Evolutionary conservation across 1,140 invertebrate genomes (phyloP), one percentile per base, ranked within the genome.

Genomic region (Drosophila nigromelanica): DNA sequence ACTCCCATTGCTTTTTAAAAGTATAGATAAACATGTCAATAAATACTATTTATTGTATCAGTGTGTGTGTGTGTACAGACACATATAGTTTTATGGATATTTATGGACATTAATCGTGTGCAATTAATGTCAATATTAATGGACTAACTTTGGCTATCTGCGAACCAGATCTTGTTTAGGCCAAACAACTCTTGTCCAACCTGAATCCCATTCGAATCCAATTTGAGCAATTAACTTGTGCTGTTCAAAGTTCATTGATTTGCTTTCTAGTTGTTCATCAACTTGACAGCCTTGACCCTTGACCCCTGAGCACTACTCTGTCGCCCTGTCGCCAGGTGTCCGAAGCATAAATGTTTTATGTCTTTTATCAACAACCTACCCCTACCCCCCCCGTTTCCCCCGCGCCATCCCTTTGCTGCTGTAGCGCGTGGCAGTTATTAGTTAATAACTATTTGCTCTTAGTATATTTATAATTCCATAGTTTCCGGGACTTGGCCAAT

Each of bases 381-480:
- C 27, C 27, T 24, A 27, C 27, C 27, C 27, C 27, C 5, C 27
- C 0, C 21, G 21, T 24, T 24, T 2, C 21, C 52, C 78, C 77
- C 62, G 0, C 1, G 0, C 24, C 24, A 27, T 48, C 24, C 39
- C 42, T 8, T 30, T 58, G 35, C 67, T 18, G 39, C 37, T 30
- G 18, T 5, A 18, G 55, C 61, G 54, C 61, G 75, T 71, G 78
- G 30, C 82, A 60, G 82, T 87, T 87, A 87, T 87, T 87, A 89
- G 82, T 87, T 87, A 89, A 89, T 87, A 87, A 87, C 82, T 89
- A 87, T 89, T 87, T 79, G 83, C 59, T 70, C 61, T 87, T 85
- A 87, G 82, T 87, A 89, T 87, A 87, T 87, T 87, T 87, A 87
- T 87, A 87, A 89, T 89, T 82, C 73, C 58, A 76, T 87, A 87